phyloP scores from a whole-genome alignment of 2,113 vertebrate genomes.

The Lagenorhynchus albirostris region DNA sequence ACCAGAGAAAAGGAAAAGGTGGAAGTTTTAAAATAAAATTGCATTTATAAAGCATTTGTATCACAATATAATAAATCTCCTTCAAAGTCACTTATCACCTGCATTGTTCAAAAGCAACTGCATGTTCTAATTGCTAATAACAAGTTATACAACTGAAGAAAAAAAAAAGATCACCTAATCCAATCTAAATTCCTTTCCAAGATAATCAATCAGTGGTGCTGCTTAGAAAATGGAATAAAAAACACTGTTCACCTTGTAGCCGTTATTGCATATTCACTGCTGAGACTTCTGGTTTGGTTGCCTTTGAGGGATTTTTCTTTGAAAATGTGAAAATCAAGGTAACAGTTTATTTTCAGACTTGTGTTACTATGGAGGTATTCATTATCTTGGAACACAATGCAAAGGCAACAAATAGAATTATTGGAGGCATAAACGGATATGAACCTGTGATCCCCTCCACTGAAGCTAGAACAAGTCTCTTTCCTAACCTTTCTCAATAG shows the following conservation, averaged over 20 bases:
- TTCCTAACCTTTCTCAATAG: not conserved
- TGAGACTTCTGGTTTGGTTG: constrained; percentile 46
- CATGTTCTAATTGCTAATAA: constrained; percentile 22
- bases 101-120: not conserved
- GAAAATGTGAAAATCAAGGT: constrained; percentile 70
- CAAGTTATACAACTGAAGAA: not conserved
- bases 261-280: constrained; percentile 27
- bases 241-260: constrained; percentile 51
- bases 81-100: not conserved
- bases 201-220: not conserved
- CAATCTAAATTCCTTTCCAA: constrained; percentile 38
- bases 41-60: not conserved
- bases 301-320: constrained; percentile 53
- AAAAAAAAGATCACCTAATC: constrained; percentile 1
- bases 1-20: not conserved
- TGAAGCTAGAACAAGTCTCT: not conserved
- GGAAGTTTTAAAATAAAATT: constrained; percentile 11
- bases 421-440: constrained; percentile 46
- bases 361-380: constrained; percentile 74
- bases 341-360: constrained; percentile 70
- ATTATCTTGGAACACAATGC: constrained; percentile 67
- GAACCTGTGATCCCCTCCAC: constrained; percentile 48
- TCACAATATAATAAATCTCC: not conserved
- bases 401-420: constrained; percentile 60
- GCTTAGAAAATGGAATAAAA: constrained; percentile 10